A percentile compares a stretch with the other conserved stretches of the same genome.
phyloP scores from a whole-genome alignment of 2,888 invertebrate genomes.

The Aphidoletes aphidimyza region DNA sequence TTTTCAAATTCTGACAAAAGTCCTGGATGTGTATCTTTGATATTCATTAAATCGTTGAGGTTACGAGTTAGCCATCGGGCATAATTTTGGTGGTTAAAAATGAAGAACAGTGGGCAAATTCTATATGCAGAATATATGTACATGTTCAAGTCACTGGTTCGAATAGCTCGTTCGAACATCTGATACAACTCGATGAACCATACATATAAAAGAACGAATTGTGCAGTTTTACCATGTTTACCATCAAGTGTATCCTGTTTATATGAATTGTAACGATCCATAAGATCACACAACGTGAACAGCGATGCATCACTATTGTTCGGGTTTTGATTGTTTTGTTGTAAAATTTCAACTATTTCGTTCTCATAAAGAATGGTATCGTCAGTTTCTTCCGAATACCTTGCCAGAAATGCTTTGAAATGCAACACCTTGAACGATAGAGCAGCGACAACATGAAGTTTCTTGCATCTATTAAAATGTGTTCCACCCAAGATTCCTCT shows the following conservation, averaged over 20 bases:
- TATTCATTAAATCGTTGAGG: conserved; percentile 60
- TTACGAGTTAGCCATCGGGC: conserved; percentile 61
- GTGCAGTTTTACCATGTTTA: conserved; percentile 60
- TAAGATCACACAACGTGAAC: neutral
- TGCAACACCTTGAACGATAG: conserved; percentile 57
- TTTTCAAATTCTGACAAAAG: neutral
- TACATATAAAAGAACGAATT: conserved; percentile 60
- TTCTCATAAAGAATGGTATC: neutral
- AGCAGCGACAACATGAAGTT: conserved; percentile 54
- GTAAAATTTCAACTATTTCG: neutral
- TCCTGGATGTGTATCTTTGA: conserved; percentile 60
- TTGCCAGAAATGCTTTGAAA: conserved; percentile 55
- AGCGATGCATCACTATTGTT: neutral
- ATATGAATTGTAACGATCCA: conserved; percentile 19
- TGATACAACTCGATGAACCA: conserved; percentile 59
- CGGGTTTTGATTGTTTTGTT: neutral
- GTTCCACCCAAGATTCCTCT: conserved; percentile 55
- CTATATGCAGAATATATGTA: conserved; percentile 59
- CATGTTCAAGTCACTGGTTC: conserved; percentile 60
- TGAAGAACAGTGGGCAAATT: conserved; percentile 62
- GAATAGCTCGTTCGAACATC: conserved; percentile 58
- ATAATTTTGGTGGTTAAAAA: conserved; percentile 62
- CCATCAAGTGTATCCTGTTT: conserved; percentile 59
- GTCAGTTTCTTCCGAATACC: neutral
- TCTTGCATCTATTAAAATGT: conserved; percentile 56